A percentile compares a stretch with the other conserved stretches of the same genome.
These are phyloP conservation scores for Drosophila sulfurigaster DNA, from an alignment of 1,140 invertebrate genomes.

Conservation along the genomic window DNA sequence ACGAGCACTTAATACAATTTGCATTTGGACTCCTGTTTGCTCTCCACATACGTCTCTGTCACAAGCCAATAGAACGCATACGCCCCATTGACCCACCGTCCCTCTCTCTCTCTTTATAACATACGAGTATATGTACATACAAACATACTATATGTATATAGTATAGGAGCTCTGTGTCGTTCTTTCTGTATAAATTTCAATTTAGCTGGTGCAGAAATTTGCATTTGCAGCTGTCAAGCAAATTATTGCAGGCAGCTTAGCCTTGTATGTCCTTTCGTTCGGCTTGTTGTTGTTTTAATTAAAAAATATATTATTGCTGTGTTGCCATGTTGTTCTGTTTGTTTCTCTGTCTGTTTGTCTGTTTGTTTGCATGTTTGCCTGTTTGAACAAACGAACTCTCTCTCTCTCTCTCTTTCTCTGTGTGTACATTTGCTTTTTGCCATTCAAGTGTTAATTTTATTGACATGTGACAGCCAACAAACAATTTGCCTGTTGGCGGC, in stretches of 20 bases:
- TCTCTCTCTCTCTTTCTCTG: background rate
- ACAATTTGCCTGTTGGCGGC: constrained; percentile 65
- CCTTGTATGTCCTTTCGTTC: constrained; percentile 35
- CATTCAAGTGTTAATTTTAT: constrained; percentile 80
- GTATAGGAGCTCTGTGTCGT: background rate
- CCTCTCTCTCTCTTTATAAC: background rate
- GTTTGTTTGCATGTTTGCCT: background rate
- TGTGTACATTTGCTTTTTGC: constrained; percentile 36
- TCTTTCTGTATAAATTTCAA: constrained; percentile 71
- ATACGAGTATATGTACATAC: no score
- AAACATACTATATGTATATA: no score
- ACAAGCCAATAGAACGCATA: constrained; percentile 49
- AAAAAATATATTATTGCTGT: constrained; percentile 59
- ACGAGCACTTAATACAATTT: constrained; percentile 72
- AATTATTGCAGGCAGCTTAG: constrained; percentile 69
- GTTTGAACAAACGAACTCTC: background rate
- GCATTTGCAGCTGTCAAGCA: constrained; percentile 78
- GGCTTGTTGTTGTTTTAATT: constrained; percentile 74
- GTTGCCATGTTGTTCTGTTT: background rate
- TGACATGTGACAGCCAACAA: constrained; percentile 79
- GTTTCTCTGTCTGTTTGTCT: background rate
- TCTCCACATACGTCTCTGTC: constrained; percentile 27
- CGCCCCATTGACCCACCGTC: constrained; percentile 16
- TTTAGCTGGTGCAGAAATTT: constrained; percentile 67
- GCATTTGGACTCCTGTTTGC: constrained; percentile 51